Base-by-base conservation (phyloP, 2,113 vertebrate species). In the Lanius collurio region DNA sequence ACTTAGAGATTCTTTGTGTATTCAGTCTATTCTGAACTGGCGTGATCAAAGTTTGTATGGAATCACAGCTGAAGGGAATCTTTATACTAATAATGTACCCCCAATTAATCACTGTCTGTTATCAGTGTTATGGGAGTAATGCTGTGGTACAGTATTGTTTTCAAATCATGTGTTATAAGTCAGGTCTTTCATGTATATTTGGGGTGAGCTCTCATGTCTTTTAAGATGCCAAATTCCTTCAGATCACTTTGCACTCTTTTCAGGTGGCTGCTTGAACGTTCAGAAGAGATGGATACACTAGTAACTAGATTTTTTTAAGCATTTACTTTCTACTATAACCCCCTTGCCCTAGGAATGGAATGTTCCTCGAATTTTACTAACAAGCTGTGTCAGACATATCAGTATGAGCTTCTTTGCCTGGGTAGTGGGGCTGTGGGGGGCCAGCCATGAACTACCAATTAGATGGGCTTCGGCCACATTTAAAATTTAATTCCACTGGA, bases 121-220 rank as follows among this genome's bases (percentile, higher is more conserved):
- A 62, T 9, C 23, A 37, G 6, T 71, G 39, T 74, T 47, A 28
- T 47, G 56, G 30, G 18, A n/a, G 31, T 56, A 67, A 11, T 47
- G 30, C 56, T 80, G 26, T 57, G 31, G 12, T 79, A 24, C 19
- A 77, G 8, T 42, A 8, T 33, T 21, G 30, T 73, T 67, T 71
- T 9, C 2, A 0, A 68, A 56, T 35, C 1, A 1, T 13, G 6
- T 7, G 1, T 78, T 90, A 27, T 53, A 31, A 65, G 0, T 53
- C 9, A 87, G 21, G 5, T 73, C 49, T 71, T 85, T 81, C 6
- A 22, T 75, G 19, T 18, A 46, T 80, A 69, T 62, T 42, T 41
- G 10, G 30, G 14, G 33, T 33, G 24, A 71, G 11, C 21, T 76
- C 3, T 60, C 27, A 18, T 67, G 33, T 21, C 21, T 75, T 84